These are phyloP conservation scores for Ophraella communa DNA, from an alignment of 2,888 invertebrate genomes.

Conservation along the genomic window DNA sequence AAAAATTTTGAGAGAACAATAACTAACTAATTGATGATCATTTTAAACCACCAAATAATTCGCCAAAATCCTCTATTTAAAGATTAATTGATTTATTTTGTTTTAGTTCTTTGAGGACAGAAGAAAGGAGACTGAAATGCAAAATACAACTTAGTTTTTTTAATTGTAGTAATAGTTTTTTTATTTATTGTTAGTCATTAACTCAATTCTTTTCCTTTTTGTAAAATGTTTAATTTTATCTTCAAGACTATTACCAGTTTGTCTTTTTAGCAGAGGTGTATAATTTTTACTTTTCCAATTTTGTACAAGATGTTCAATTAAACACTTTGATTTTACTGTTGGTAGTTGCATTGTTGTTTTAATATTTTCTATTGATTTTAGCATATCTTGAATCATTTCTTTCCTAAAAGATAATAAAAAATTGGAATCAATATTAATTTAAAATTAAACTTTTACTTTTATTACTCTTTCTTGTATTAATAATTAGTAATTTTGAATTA, in stretches of 20 bases:
- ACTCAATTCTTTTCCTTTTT: slow-evolving; percentile 65
- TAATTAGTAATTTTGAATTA: no score
- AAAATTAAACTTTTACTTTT: no score
- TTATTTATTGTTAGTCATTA: slow-evolving; percentile 29
- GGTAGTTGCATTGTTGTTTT: slow-evolving; percentile 37
- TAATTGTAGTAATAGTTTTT: no score
- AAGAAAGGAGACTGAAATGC: neutral
- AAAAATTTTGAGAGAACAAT: no score
- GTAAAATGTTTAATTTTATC: slow-evolving; percentile 77
- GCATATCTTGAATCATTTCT: slow-evolving; percentile 66
- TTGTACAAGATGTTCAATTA: slow-evolving; percentile 69
- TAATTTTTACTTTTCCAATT: slow-evolving; percentile 74
- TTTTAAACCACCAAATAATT: no score
- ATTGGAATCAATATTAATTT: neutral
- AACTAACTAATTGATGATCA: no score
- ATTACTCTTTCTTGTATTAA: no score
- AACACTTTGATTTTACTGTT: slow-evolving; percentile 45
- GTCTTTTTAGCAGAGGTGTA: slow-evolving; percentile 75
- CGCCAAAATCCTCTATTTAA: no score
- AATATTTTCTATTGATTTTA: slow-evolving; percentile 61
- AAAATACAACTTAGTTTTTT: no score
- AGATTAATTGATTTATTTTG: neutral
- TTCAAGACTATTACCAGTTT: slow-evolving; percentile 82
- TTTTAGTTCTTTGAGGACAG: slow-evolving; percentile 34
- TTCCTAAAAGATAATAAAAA: slow-evolving; percentile 58